Evolutionary conservation across 2,797 vertebrate genomes (phyloP).

Genomic region (Poeciliopsis presidionis): DNA sequence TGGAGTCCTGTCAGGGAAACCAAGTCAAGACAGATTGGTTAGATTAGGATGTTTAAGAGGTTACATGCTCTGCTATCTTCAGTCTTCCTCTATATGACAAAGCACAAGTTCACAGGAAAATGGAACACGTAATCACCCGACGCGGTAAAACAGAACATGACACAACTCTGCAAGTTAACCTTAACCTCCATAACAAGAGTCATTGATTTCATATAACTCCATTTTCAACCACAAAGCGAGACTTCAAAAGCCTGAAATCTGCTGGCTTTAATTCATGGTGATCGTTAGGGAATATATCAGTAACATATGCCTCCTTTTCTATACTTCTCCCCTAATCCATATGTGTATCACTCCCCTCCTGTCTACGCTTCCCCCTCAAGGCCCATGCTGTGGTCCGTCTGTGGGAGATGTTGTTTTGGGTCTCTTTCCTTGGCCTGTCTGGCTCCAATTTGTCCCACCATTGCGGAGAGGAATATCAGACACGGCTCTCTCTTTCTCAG

Average conservation of each 20-base stretch:
- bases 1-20: slow-evolving; percentile 86
- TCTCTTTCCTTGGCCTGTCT: slow-evolving; percentile 80
- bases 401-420: slow-evolving; percentile 81
- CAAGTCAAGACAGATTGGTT: slow-evolving; percentile 46
- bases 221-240: slow-evolving; percentile 58
- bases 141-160: slow-evolving; percentile 33
- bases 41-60: slow-evolving; percentile 38
- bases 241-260: slow-evolving; percentile 67
- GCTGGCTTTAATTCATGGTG: slow-evolving; percentile 67
- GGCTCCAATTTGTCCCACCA: slow-evolving; percentile 85
- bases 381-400: slow-evolving; percentile 79
- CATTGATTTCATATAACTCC: slow-evolving; percentile 69
- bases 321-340: slow-evolving; percentile 64
- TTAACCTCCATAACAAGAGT: slow-evolving; percentile 57
- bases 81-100: slow-evolving; percentile 26
- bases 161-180: slow-evolving; percentile 44
- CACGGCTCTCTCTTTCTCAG: slow-evolving; percentile 61
- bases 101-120: slow-evolving; percentile 24
- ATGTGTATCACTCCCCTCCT: slow-evolving; percentile 56
- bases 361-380: slow-evolving; percentile 44
- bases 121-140: slow-evolving; percentile 25
- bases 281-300: slow-evolving; percentile 71
- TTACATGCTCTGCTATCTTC: slow-evolving; percentile 44
- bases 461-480: slow-evolving; percentile 79
- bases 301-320: slow-evolving; percentile 71